Evolutionary conservation across 2,888 invertebrate genomes (phyloP).

Genomic region (Scaptomyza flava): DNA sequence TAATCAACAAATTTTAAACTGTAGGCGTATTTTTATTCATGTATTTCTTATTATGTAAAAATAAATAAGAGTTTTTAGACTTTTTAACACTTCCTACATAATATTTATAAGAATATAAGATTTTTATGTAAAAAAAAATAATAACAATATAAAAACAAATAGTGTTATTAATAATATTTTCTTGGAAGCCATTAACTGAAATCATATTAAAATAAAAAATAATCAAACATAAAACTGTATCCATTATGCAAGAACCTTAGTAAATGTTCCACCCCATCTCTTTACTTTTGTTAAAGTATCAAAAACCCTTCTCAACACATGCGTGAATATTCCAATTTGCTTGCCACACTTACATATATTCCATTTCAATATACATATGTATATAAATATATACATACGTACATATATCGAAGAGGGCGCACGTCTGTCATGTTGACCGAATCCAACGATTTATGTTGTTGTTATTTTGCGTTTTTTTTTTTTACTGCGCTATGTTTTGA

Average conservation of each 20-base stretch:
- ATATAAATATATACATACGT: too few relatives aligned
- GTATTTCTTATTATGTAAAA: too few relatives aligned
- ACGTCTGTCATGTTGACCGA: slow-evolving; percentile 63
- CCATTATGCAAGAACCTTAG: not conserved
- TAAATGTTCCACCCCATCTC: slow-evolving; percentile 3
- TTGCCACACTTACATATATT: slow-evolving; percentile 8
- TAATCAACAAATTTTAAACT: too few relatives aligned
- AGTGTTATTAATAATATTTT: too few relatives aligned
- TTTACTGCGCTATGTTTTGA: slow-evolving; percentile 74
- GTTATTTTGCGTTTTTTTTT: slow-evolving; percentile 51
- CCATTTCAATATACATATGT: not conserved
- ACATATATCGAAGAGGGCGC: slow-evolving; percentile 14
- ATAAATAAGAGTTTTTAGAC: too few relatives aligned
- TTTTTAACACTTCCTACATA: too few relatives aligned
- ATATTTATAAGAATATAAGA: too few relatives aligned
- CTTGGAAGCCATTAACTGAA: too few relatives aligned
- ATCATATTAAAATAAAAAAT: not conserved
- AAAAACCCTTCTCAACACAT: slow-evolving; percentile 11
- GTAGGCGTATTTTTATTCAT: too few relatives aligned
- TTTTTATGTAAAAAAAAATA: too few relatives aligned
- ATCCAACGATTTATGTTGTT: slow-evolving; percentile 62
- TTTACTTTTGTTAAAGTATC: not conserved
- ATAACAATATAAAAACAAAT: too few relatives aligned
- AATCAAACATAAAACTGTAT: not conserved
- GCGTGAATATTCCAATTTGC: slow-evolving; percentile 17